phyloP scores from a whole-genome alignment of 2,888 invertebrate species.

The Netelia virgata region DNA sequence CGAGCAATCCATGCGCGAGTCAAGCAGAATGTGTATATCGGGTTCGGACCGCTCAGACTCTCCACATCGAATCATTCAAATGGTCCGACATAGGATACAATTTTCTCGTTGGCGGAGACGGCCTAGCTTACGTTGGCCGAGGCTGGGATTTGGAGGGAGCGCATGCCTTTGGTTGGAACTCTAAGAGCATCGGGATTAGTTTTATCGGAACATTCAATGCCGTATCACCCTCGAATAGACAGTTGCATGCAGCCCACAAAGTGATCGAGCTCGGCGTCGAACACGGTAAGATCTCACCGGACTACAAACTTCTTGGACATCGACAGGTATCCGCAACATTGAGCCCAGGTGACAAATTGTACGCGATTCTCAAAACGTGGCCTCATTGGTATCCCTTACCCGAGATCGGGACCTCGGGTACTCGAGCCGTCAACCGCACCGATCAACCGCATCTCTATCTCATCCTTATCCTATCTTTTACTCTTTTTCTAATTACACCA shows the following conservation, averaged over 20 bases:
- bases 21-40: conserved; percentile 75
- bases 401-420: background rate
- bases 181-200: conserved; percentile 89
- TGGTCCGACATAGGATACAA: conserved; percentile 92
- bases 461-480: no score
- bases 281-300: conserved; percentile 87
- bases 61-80: conserved; percentile 88
- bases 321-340: conserved; percentile 89
- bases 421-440: background rate
- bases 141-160: conserved; percentile 91
- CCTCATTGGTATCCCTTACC: conserved; percentile 87
- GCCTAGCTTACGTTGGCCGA: conserved; percentile 90
- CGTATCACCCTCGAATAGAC: conserved; percentile 76
- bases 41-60: conserved; percentile 78
- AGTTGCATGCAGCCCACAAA: conserved; percentile 87
- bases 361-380: conserved; percentile 89
- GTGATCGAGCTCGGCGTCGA: conserved; percentile 88
- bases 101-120: conserved; percentile 93
- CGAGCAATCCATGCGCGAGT: conserved; percentile 80
- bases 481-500: no score
- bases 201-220: conserved; percentile 90
- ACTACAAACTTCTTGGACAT: conserved; percentile 90
- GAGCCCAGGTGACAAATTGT: conserved; percentile 90
- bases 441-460: background rate
- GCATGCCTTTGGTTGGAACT: conserved; percentile 89